Percentiles rank a stretch among this genome's conserved stretches.
phyloP scores from a whole-genome alignment of 37 sponge, comb jelly and placozoan species.

The Bolinopsis microptera region DNA sequence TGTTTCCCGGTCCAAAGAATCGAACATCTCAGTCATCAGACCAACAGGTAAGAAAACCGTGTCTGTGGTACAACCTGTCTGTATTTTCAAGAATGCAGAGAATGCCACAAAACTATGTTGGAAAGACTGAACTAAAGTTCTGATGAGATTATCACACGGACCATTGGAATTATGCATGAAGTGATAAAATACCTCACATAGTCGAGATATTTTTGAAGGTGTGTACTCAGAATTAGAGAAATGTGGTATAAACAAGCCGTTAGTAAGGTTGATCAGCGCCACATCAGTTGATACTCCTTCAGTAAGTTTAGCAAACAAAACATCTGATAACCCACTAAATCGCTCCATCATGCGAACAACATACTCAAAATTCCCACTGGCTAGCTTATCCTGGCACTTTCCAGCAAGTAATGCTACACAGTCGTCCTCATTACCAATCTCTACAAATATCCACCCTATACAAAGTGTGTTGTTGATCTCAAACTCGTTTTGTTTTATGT shows the following conservation, averaged over 20 bases:
- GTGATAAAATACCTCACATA: background rate
- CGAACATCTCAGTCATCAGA: background rate
- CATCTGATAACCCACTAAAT: background rate
- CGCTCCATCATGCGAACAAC: background rate
- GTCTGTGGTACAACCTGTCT: background rate
- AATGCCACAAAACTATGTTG: background rate
- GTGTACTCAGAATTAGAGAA: conserved; percentile 1
- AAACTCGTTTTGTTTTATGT: background rate
- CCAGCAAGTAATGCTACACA: background rate
- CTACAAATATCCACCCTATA: background rate
- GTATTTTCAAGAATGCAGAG: background rate
- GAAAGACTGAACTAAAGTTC: background rate
- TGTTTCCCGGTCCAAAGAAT: background rate
- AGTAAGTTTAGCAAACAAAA: background rate
- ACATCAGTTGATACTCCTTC: background rate
- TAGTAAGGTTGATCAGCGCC: conserved; percentile 48
- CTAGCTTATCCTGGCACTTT: background rate
- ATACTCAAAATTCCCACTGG: background rate
- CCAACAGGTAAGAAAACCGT: background rate
- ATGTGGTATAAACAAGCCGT: conserved; percentile 12
- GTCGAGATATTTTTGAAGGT: background rate
- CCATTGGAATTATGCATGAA: background rate
- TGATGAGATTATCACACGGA: background rate
- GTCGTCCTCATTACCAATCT: background rate
- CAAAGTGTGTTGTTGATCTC: conserved; percentile 8